phyloP scores from a whole-genome alignment of 2,113 vertebrate genomes.

The Ophthalmolycus amberensis region DNA sequence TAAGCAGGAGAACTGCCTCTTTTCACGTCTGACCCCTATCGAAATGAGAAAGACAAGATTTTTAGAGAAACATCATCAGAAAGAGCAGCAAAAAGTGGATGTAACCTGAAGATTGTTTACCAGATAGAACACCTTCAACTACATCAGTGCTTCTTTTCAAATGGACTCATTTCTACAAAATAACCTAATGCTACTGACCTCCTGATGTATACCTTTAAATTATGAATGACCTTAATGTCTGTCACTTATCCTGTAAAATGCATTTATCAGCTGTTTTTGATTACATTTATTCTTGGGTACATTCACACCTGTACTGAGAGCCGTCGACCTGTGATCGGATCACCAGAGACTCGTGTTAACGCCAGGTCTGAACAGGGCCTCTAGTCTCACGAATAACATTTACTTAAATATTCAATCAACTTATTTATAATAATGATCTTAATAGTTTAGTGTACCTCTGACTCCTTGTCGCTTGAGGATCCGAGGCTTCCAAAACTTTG shows the following conservation, averaged over 20 bases:
- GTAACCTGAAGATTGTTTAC: not conserved
- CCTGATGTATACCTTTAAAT: not conserved
- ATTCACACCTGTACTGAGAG: not conserved
- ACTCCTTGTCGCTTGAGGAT: slow-evolving; percentile 98
- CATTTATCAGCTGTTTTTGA: not conserved
- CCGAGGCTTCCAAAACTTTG: slow-evolving; percentile 99
- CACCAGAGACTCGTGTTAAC: not conserved
- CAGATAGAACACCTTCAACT: not conserved
- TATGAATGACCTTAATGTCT: not conserved
- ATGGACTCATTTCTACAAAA: too few species aligned
- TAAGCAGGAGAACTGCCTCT: slow-evolving; percentile 78
- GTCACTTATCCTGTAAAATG: not conserved
- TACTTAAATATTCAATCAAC: not conserved
- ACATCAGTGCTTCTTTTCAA: not conserved
- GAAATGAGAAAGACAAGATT: slow-evolving; percentile 4
- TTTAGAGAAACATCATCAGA: not conserved
- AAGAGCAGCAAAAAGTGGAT: not conserved
- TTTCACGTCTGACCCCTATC: slow-evolving; percentile 76
- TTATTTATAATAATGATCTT: not conserved
- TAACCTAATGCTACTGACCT: not conserved
- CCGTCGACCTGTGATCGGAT: not conserved
- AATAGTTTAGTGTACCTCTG: slow-evolving; percentile 86
- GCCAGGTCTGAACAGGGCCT: not conserved
- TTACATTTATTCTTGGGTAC: not conserved
- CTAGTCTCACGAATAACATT: not conserved